Evolutionary conservation across 2,113 vertebrate genomes (phyloP), one percentile per base, ranked within the genome.

Genomic region (Periophthalmus modestus): DNA sequence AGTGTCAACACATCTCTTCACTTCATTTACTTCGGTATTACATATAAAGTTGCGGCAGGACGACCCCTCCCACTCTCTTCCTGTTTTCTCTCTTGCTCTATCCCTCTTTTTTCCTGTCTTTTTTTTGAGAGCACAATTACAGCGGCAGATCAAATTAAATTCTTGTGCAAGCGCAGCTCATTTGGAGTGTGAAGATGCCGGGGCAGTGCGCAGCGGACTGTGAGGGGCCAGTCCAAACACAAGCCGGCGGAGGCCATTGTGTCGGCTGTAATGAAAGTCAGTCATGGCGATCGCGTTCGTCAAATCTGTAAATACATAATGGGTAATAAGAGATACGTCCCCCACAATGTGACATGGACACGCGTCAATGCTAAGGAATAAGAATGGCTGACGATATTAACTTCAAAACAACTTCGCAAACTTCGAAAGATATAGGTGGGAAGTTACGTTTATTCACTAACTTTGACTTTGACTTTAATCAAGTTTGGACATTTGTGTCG

Each of bases 1-100:
- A 97, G 96, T 98, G 97, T 97, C 97, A 98, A 95, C 95, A 95
- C 95, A 96, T 96, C 96, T 95, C 94, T 94, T 95, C 94, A 95
- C 94, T 95, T 96, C 94, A 96, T 97, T 96, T 95, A 92, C 92
- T 95, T 95, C 94, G 91, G 87, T 93, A 90, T 96, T 95, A 95
- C 88, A 91, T 92, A 96, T 96, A 97, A 96, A 91, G 89, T 92
- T 91, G 87, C 87, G 82, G 24, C 23, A 15, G 57, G 52, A 36
- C 10, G 19, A 12, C 80, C 82, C 82, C 81, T 81, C 34, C 66
- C 78, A 81, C 82, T 89, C 82, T 81, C 80, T 58, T 58, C 55
- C 55, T 58, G 21, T 24, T 58, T 58, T 66, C 68, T 72, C 69
- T 39, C 55, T 43, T 72, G 48, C 21, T 66, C 57, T 43, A 75